phyloP scores from a whole-genome alignment of 2,888 invertebrate genomes.

The Smittia aterrima region DNA sequence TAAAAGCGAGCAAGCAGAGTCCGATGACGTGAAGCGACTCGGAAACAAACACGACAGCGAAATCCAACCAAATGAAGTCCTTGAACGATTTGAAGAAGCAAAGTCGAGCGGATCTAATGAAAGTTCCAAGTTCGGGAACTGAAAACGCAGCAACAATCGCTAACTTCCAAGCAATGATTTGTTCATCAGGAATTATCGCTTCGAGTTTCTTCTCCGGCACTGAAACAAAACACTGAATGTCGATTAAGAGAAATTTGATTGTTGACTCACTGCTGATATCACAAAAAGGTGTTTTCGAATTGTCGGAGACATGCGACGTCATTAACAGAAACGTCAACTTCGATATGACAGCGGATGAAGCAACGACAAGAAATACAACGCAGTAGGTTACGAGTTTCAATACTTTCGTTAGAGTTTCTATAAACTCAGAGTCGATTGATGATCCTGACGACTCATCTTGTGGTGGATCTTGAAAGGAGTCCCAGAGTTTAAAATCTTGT shows the following conservation, averaged over 20 bases:
- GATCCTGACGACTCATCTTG: conserved; percentile 67
- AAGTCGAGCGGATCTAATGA: conserved; percentile 68
- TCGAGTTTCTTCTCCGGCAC: conserved; percentile 63
- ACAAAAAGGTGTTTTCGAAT: conserved; percentile 60
- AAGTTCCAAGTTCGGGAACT: conserved; percentile 72
- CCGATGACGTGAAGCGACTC: conserved; percentile 80
- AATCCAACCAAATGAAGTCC: conserved; percentile 58
- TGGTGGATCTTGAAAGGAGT: conserved; percentile 73
- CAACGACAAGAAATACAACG: conserved; percentile 64
- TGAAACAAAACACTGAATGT: conserved; percentile 46
- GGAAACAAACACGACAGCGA: conserved; percentile 63
- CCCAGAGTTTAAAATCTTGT: conserved; percentile 69
- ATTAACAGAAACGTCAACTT: conserved; percentile 72
- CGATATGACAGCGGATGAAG: conserved; percentile 68
- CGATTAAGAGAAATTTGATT: conserved; percentile 32
- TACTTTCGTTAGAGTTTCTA: conserved; percentile 62
- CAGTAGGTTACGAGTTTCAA: conserved; percentile 69
- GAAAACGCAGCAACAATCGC: conserved; percentile 71
- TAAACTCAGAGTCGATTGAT: conserved; percentile 61
- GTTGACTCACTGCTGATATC: conserved; percentile 53
- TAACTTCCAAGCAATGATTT: conserved; percentile 77
- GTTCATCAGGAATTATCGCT: conserved; percentile 61
- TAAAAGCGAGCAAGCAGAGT: conserved; percentile 69
- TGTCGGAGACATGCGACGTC: conserved; percentile 65
- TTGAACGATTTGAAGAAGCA: conserved; percentile 69